These are phyloP conservation scores for Altica lythri DNA, from an alignment of 2,888 invertebrate species.

Conservation along the genomic window DNA sequence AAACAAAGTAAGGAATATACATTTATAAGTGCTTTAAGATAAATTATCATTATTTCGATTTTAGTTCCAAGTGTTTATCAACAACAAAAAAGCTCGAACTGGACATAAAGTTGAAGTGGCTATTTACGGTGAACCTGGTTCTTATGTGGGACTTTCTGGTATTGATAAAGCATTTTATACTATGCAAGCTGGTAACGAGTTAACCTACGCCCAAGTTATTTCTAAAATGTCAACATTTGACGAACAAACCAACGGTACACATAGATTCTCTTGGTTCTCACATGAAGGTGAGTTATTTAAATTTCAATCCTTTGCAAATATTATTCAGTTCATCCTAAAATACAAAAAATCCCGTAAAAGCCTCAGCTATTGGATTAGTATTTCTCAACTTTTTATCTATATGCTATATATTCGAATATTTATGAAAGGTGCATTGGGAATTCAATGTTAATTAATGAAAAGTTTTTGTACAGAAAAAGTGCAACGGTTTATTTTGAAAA, in stretches of 20 bases:
- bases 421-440: too few species aligned
- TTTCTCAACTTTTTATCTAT: background rate
- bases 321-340: too few species aligned
- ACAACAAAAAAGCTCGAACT: slow-evolving; percentile 91
- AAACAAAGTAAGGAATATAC: slow-evolving; percentile 70
- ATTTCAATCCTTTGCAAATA: too few species aligned
- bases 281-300: slow-evolving; percentile 69
- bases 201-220: slow-evolving; percentile 84
- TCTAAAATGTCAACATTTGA: slow-evolving; percentile 88
- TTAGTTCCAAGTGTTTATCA: slow-evolving; percentile 82
- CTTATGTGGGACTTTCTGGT: slow-evolving; percentile 90
- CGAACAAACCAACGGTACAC: slow-evolving; percentile 82
- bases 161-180: slow-evolving; percentile 88
- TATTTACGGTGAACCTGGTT: slow-evolving; percentile 91
- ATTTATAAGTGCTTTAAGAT: background rate
- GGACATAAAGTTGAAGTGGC: slow-evolving; percentile 93
- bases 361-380: background rate
- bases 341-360: too few species aligned
- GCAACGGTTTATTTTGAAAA: too few species aligned
- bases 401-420: background rate
- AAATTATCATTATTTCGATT: slow-evolving; percentile 32
- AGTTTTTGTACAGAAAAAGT: too few species aligned
- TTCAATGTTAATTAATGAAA: too few species aligned
- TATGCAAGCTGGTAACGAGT: slow-evolving; percentile 91
- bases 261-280: slow-evolving; percentile 81